Evolutionary conservation across 2,113 vertebrate species (phyloP), one percentile per base, ranked within the genome.

Genomic region (Apteryx owenii): DNA sequence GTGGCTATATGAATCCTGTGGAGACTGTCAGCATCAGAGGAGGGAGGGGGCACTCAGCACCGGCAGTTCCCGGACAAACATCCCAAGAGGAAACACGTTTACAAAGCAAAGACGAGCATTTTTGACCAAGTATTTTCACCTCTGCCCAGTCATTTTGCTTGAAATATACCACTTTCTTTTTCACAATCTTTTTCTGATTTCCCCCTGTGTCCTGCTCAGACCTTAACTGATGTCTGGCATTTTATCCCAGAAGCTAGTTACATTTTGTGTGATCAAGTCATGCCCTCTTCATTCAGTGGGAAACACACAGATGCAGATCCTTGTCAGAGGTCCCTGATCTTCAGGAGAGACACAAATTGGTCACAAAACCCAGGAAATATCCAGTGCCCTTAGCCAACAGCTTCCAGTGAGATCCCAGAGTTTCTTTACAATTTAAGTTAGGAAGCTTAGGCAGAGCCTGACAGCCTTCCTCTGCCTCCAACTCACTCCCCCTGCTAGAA

Each of bases 341-440:
- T 51, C 40, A 77, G 58, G 62, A 85, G 50, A 70, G 58, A 58
- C 29, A 7, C 53, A 65, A 16, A 56, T 8, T 0, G 1, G 8
- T 22, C 44, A 5, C 0, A 2, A 20, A 8, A 21, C 65, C 11
- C 15, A 22, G 38, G 11, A 64, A 33, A 56, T 14, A 56, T 58
- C 51, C 70, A 81, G 3, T 20, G 56, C 11, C 44, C 18, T 12
- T 7, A 53, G n/a, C 31, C 73, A 82, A 70, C 13, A 80, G 13
- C 29, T 64, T 58, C 71, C 33, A 31, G 31, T 38, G 26, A 84
- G 46, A 44, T 56, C 31, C 8, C 33, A 44, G 22, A 1, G 0
- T 77, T 84, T 76, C 48, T 12, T 66, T 14, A 14, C 19, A 5
- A 40, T 71, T 13, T 19, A 7, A 40, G 25, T 48, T n/a, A 72